Base-by-base conservation (phyloP, 2,797 vertebrate genomes). In the Melopsittacus undulatus region DNA sequence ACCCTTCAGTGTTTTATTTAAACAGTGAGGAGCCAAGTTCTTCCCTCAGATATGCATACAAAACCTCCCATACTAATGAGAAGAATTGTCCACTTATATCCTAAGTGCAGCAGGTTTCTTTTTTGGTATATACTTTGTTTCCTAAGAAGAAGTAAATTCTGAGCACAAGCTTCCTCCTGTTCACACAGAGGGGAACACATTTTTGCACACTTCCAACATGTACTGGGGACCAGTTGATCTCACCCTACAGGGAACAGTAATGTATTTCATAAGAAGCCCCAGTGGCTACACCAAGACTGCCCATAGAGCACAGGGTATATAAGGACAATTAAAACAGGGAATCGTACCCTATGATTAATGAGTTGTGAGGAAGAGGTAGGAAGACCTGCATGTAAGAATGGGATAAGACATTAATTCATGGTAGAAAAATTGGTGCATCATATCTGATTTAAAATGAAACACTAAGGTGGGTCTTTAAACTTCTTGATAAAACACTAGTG, bases 401-500 rank as follows among this genome's bases (percentile, higher is more conserved):
- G 77, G 20, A 59, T 70, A 54, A 67, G 63, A 83, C 22, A n/a
- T 87, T 63, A 87, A 76, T 89, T 94, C 17, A 40, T 5, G 8
- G 59, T 88, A 85, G n/a, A 89, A 19, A 90, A 93, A 92, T 30
- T 42, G 52, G 49, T 92, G 34, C 73, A 38, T 81, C 30, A 36
- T 76, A 73, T 73, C 76, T 90, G 79, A 87, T 91, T 95, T 87
- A 88, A 94, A 92, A 90, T 80, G 40, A 87, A 93, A 84, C 66
- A 70, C 49, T 87, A 95, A 85, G 61, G 59, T 76, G 75, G 68
- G 88, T 96, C 80, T 96, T 95, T 95, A 95, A 87, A 75, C 63
- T 95, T 83, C 89, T 84, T 85, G 74, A 93, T 96, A 96, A 96
- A 97, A 94, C 78, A 38, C 92, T 83, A 95, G 92, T 87, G 93